These are phyloP conservation scores for Ennomos erosarius DNA, from an alignment of 2,888 invertebrate genomes.

Conservation along the genomic window DNA sequence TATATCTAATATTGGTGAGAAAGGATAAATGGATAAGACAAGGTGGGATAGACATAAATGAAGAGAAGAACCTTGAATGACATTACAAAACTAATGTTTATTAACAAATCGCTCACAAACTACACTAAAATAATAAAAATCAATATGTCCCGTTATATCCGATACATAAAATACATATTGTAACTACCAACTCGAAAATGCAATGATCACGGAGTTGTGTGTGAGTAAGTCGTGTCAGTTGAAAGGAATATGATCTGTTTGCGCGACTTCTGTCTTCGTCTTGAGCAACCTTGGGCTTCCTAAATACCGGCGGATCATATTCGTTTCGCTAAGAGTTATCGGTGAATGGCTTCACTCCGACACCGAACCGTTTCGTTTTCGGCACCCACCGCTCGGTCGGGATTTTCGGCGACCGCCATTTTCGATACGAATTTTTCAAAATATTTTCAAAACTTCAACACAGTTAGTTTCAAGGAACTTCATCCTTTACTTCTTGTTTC, in stretches of 20 bases:
- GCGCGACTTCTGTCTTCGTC: slow-evolving; percentile 70
- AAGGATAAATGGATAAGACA: slow-evolving; percentile 60
- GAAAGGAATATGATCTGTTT: slow-evolving; percentile 74
- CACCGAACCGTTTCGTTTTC: slow-evolving; percentile 67
- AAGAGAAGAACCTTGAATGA: slow-evolving; percentile 71
- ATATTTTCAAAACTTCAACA: slow-evolving; percentile 85
- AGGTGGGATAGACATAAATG: slow-evolving; percentile 68
- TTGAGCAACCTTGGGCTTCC: slow-evolving; percentile 67
- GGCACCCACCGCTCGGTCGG: slow-evolving; percentile 62
- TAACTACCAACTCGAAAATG: slow-evolving; percentile 61
- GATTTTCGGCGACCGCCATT: slow-evolving; percentile 72
- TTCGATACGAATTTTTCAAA: slow-evolving; percentile 76
- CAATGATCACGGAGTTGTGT: slow-evolving; percentile 61
- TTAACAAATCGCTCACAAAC: slow-evolving; percentile 80
- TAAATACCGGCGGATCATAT: slow-evolving; percentile 74
- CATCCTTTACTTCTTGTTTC: slow-evolving; percentile 94
- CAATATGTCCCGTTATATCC: slow-evolving; percentile 64
- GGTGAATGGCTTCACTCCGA: slow-evolving; percentile 60
- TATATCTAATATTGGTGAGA: slow-evolving; percentile 25
- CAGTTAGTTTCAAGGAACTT: slow-evolving; percentile 86
- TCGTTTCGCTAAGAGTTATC: slow-evolving; percentile 62
- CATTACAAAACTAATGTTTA: slow-evolving; percentile 80
- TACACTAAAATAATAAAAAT: slow-evolving; percentile 71
- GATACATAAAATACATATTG: slow-evolving; percentile 69
- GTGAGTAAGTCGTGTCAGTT: slow-evolving; percentile 43